A percentile compares a stretch with the other conserved stretches of the same genome.
Conservation (phyloP, 2,797 vertebrate genomes). For the Danio albolineatus region DNA sequence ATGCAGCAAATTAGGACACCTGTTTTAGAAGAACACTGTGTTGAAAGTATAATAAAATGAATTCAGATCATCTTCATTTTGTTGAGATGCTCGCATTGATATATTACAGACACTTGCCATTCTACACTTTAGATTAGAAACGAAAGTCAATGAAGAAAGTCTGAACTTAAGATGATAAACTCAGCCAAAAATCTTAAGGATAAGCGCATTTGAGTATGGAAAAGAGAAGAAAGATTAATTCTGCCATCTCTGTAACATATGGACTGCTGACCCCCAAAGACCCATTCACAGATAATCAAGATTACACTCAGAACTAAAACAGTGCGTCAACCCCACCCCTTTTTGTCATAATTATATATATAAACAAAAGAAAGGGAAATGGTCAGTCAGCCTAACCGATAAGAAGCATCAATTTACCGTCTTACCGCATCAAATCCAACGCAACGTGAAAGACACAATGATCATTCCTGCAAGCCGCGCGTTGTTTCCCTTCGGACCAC, state of each 20-base stretch:
- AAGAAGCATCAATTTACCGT: slow-evolving; percentile 6
- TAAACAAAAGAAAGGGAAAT: neutral
- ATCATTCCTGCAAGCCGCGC: slow-evolving; percentile 9
- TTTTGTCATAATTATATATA: neutral
- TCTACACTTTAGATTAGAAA: neutral
- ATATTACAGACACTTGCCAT: neutral
- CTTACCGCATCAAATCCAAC: neutral
- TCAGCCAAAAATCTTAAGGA: slow-evolving; percentile 14
- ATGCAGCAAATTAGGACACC: neutral
- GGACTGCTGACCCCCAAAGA: neutral
- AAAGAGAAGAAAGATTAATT: neutral
- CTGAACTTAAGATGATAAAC: neutral
- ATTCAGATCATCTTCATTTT: neutral
- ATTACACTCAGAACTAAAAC: too few relatives aligned
- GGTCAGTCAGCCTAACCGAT: neutral
- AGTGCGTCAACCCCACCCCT: neutral
- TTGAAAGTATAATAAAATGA: neutral
- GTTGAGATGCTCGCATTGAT: neutral
- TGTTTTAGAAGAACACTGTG: neutral
- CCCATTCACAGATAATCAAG: neutral
- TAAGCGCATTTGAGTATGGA: neutral
- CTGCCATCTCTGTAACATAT: neutral
- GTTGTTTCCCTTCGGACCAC: slow-evolving; percentile 11
- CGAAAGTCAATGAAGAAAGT: neutral
- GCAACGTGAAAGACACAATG: slow-evolving; percentile 18